A percentile compares a stretch with the other conserved stretches of the same genome.
Evolutionary conservation across 2,113 vertebrate genomes (phyloP).

Genomic region (Chiloscyllium plagiosum): DNA sequence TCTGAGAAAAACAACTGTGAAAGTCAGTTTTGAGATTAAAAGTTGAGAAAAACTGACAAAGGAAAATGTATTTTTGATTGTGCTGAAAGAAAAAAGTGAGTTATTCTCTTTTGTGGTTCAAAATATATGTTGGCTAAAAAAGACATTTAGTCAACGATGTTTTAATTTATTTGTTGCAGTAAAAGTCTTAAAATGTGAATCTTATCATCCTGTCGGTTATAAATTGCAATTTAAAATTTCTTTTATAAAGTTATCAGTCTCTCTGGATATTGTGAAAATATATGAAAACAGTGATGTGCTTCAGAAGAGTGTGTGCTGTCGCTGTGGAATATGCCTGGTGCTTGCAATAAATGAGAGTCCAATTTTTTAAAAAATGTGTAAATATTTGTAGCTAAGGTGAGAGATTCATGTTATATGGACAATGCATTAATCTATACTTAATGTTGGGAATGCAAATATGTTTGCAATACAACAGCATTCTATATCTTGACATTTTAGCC

Average conservation of each 20-base stretch:
- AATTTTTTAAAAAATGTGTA: not conserved
- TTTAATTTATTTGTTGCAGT: no score
- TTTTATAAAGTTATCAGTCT: no score
- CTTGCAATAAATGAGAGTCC: not conserved
- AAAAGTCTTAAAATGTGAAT: no score
- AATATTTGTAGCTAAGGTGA: not conserved
- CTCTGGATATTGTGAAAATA: not conserved
- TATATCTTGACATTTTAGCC: not conserved
- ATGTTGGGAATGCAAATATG: not conserved
- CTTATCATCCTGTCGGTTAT: no score
- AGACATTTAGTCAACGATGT: no score
- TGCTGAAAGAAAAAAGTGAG: no score
- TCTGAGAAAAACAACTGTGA: not conserved
- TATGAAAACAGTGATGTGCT: not conserved
- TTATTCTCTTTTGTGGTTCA: no score
- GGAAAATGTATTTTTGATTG: no score
- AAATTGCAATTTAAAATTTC: no score
- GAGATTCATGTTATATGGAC: not conserved
- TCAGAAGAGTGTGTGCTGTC: not conserved
- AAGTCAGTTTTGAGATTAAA: not conserved
- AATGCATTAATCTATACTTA: not conserved
- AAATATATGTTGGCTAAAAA: no score
- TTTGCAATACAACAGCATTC: not conserved
- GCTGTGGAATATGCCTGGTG: not conserved
- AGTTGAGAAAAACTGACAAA: no score